Evolutionary conservation across 2,888 invertebrate species (phyloP).

Genomic region (Dendrolimus pini): DNA sequence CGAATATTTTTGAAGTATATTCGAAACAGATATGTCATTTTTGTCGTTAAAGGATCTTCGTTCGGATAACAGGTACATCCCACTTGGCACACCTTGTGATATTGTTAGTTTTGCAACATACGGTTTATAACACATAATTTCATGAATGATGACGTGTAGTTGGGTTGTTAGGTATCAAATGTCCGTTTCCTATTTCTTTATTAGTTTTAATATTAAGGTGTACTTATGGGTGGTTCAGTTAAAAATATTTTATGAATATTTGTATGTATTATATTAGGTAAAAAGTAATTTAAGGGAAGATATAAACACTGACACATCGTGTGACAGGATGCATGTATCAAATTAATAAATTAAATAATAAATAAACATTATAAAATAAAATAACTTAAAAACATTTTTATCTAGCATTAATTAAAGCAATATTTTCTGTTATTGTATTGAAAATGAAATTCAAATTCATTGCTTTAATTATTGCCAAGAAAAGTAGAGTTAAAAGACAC

Average conservation of each 20-base stretch:
- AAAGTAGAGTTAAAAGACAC: background rate
- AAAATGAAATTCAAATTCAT: background rate
- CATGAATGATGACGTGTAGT: too few species aligned
- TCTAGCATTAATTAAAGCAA: constrained; percentile 12
- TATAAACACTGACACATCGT: constrained; percentile 54
- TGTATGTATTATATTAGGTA: background rate
- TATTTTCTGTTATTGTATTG: background rate
- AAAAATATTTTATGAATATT: background rate
- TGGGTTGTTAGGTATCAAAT: too few species aligned
- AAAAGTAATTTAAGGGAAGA: constrained; percentile 2
- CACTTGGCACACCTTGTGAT: constrained; percentile 73
- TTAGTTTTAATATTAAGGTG: too few species aligned
- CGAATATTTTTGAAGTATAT: constrained; percentile 62
- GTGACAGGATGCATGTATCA: constrained; percentile 75
- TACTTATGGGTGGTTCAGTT: background rate
- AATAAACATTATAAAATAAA: constrained; percentile 26
- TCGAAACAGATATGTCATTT: constrained; percentile 48
- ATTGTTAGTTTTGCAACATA: constrained; percentile 26
- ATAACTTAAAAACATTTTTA: constrained; percentile 19
- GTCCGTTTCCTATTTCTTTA: too few species aligned
- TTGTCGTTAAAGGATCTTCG: constrained; percentile 45
- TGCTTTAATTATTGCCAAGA: background rate
- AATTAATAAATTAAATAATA: constrained; percentile 36
- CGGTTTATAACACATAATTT: background rate
- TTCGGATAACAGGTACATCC: constrained; percentile 61